Conservation (phyloP, 2,797 vertebrate species). For the Siniperca scherzeri region DNA sequence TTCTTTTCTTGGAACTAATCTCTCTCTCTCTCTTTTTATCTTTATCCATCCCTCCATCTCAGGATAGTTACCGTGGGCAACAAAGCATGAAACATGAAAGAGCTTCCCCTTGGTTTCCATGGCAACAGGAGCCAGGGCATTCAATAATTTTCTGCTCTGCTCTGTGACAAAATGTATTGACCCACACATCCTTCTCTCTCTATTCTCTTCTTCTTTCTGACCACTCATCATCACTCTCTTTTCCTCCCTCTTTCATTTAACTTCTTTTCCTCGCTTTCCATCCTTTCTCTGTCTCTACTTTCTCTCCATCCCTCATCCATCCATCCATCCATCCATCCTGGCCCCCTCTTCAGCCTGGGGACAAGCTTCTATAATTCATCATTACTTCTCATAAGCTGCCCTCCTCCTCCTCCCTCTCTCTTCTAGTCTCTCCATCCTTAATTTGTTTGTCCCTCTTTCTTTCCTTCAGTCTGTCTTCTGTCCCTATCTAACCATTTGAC, state of each 20-base stretch:
- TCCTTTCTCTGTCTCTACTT: not conserved
- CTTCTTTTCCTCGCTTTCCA: not conserved
- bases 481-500: not conserved
- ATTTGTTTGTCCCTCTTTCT: not conserved
- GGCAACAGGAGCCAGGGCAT: constrained; percentile 58
- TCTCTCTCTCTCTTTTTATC: constrained; percentile 8
- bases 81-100: constrained; percentile 64
- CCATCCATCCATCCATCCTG: constrained; percentile 26
- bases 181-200: constrained; percentile 40
- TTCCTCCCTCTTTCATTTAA: not conserved
- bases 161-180: constrained; percentile 56
- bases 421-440: not conserved
- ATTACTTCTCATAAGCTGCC: constrained; percentile 52
- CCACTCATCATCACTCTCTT: not conserved
- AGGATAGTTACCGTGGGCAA: constrained; percentile 65
- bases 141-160: constrained; percentile 53
- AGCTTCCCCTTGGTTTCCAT: constrained; percentile 64
- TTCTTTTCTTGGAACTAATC: not conserved
- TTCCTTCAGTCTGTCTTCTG: constrained; percentile 9
- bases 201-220: not conserved
- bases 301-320: constrained; percentile 2
- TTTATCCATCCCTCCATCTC: constrained; percentile 50
- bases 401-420: not conserved
- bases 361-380: constrained; percentile 74
- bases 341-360: constrained; percentile 59